phyloP scores from a whole-genome alignment of 2,797 vertebrate genomes.

The Smutsia gigantea region DNA sequence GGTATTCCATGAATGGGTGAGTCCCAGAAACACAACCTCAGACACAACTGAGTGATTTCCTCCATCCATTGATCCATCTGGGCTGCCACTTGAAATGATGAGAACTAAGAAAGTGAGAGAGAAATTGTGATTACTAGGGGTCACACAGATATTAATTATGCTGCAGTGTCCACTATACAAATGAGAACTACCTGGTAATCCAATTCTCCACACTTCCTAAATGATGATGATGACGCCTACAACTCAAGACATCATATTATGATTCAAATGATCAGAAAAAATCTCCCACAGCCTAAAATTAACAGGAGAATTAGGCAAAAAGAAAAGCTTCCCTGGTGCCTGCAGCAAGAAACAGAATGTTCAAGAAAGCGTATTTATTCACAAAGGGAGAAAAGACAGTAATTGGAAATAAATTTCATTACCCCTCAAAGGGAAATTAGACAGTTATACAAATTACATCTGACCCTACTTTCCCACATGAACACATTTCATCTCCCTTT shows the following conservation, averaged over 20 bases:
- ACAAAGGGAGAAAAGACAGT: background rate
- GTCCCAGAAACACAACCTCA: conserved; percentile 70
- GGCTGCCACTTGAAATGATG: background rate
- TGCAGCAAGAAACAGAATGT: background rate
- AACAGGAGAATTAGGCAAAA: background rate
- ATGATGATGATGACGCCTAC: background rate
- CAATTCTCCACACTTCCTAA: background rate
- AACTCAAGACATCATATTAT: background rate
- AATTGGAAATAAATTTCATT: background rate
- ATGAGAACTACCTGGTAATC: background rate
- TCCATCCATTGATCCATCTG: conserved; percentile 42
- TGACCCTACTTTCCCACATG: background rate
- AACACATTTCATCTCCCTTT: background rate
- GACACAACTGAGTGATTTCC: conserved; percentile 40
- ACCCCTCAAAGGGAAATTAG: background rate
- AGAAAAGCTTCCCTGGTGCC: background rate
- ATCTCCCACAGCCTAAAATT: background rate
- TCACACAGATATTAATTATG: background rate
- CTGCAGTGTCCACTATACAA: background rate
- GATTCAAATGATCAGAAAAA: background rate
- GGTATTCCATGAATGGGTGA: conserved; percentile 16
- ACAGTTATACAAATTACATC: background rate
- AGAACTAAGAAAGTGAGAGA: conserved; percentile 27
- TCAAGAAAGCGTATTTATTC: background rate
- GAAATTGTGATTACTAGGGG: background rate